These are phyloP conservation scores for Tonatia bakeri DNA, from an alignment of 2,113 vertebrate genomes.

Conservation along the genomic window DNA sequence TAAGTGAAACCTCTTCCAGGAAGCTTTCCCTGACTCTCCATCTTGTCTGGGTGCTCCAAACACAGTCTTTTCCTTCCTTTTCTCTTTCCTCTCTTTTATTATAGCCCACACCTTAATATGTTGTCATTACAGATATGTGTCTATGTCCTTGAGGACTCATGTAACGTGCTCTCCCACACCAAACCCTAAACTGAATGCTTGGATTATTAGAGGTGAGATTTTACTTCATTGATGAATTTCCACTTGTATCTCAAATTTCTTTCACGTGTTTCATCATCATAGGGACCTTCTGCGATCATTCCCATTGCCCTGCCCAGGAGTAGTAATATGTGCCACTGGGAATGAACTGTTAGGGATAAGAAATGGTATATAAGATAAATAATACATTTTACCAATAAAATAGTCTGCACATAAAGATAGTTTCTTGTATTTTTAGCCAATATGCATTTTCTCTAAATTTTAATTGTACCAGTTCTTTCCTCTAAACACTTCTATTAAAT, in stretches of 20 bases:
- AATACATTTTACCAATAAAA: neutral
- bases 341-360: neutral
- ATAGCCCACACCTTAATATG: neutral
- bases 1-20: neutral
- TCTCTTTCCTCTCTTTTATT: neutral
- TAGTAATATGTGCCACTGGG: neutral
- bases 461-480: constrained; percentile 4
- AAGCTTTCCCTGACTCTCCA: neutral
- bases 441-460: constrained; percentile 30
- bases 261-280: neutral
- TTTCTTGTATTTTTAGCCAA: neutral
- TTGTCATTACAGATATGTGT: neutral
- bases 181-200: neutral
- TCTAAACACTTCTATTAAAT: constrained; percentile 12
- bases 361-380: neutral
- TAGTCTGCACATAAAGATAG: neutral
- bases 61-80: neutral
- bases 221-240: neutral
- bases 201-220: neutral
- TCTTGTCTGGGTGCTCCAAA: neutral
- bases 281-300: neutral
- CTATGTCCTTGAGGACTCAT: neutral
- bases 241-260: neutral
- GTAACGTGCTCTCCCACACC: neutral
- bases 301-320: neutral